Conservation (phyloP, 1,140 invertebrate genomes). For the Hyles vespertilio region DNA sequence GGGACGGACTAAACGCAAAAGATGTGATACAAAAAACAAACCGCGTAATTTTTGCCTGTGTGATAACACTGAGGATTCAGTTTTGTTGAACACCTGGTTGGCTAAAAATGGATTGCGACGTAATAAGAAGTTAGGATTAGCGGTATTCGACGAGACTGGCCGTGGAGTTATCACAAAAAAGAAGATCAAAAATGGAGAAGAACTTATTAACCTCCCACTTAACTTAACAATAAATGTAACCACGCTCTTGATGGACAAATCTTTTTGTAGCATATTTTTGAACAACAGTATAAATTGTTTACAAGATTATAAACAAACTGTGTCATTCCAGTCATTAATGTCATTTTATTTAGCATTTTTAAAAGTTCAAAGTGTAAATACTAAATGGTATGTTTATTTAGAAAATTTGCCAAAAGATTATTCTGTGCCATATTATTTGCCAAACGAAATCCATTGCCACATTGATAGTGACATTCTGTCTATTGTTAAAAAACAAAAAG, state of each 20-base stretch:
- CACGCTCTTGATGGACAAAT: slow-evolving; percentile 57
- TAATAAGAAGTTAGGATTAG: slow-evolving; percentile 61
- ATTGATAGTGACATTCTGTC: slow-evolving; percentile 56
- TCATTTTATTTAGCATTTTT: slow-evolving; percentile 78
- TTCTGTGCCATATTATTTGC: slow-evolving; percentile 75
- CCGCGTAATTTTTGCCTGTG: slow-evolving; percentile 44
- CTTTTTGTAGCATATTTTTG: slow-evolving; percentile 71
- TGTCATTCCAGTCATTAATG: slow-evolving; percentile 74
- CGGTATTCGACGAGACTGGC: slow-evolving; percentile 75
- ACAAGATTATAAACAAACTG: slow-evolving; percentile 42
- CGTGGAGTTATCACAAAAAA: slow-evolving; percentile 78
- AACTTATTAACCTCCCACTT: slow-evolving; percentile 77
- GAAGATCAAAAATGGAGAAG: slow-evolving; percentile 68
- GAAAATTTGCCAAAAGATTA: slow-evolving; percentile 77
- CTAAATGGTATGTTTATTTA: slow-evolving; percentile 78
- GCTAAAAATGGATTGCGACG: slow-evolving; percentile 53
- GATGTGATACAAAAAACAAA: slow-evolving; percentile 47
- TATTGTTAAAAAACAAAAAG: slow-evolving; percentile 51
- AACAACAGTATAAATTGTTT: slow-evolving; percentile 47
- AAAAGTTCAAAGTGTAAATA: slow-evolving; percentile 56
- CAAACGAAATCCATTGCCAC: slow-evolving; percentile 52
- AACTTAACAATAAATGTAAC: slow-evolving; percentile 77
- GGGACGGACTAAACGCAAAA: slow-evolving; percentile 73
- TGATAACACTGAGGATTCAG: slow-evolving; percentile 50
- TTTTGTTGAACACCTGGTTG: slow-evolving; percentile 73